Evolutionary conservation across 2,113 vertebrate genomes (phyloP).

Genomic region (Eurypyga helias): DNA sequence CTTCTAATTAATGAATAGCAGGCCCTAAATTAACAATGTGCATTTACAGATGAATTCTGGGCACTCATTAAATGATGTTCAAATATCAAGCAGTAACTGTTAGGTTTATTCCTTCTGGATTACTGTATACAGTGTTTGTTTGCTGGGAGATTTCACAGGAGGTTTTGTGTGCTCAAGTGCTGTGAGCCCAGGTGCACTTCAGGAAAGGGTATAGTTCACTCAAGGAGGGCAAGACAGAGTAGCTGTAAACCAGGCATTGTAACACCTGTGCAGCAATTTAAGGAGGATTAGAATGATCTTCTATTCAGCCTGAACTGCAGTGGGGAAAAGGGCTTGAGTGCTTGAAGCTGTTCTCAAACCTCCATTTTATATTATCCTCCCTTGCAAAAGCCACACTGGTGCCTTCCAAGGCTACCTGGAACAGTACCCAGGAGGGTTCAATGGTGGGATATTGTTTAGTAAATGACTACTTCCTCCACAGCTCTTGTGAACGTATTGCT

Average conservation of each 20-base stretch:
- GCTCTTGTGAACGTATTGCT: not conserved
- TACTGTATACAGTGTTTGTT: slow-evolving; percentile 19
- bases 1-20: slow-evolving; percentile 96
- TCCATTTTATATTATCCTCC: slow-evolving; percentile 9
- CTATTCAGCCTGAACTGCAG: slow-evolving; percentile 20
- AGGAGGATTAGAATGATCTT: slow-evolving; percentile 21
- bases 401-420: not conserved
- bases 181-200: slow-evolving; percentile 57
- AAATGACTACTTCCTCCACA: slow-evolving; percentile 32
- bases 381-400: not conserved
- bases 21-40: slow-evolving; percentile 87
- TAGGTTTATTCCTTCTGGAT: slow-evolving; percentile 73
- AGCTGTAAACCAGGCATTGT: slow-evolving; percentile 10
- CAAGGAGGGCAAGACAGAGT: not conserved
- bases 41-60: slow-evolving; percentile 91
- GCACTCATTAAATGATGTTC: slow-evolving; percentile 87
- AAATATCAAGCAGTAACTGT: slow-evolving; percentile 77
- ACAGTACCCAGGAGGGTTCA: not conserved
- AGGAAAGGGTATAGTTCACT: slow-evolving; percentile 36
- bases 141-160: slow-evolving; percentile 47
- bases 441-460: not conserved
- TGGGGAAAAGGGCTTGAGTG: slow-evolving; percentile 10
- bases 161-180: slow-evolving; percentile 52
- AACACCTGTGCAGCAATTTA: slow-evolving; percentile 60
- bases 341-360: not conserved